Evolutionary conservation across 1,140 invertebrate species (phyloP).

Genomic region (Leptinotarsa lineolata): DNA sequence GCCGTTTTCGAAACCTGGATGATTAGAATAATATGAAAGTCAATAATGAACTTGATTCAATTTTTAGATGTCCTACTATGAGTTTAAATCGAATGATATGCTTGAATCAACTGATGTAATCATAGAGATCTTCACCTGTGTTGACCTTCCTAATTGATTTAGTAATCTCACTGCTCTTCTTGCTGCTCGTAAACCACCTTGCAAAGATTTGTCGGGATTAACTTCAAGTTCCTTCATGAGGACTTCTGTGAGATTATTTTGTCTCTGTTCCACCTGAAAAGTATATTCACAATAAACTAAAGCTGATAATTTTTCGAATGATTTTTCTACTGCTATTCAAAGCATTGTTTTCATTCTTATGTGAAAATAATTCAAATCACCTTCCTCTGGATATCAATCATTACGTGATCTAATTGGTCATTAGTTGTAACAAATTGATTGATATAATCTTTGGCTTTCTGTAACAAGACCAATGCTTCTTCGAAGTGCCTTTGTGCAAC

Average conservation of each 20-base stretch:
- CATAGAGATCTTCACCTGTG: constrained; percentile 58
- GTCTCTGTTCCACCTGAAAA: constrained; percentile 72
- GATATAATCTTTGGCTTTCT: constrained; percentile 70
- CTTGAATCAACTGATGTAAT: too few species aligned
- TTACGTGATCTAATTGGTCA: constrained; percentile 52
- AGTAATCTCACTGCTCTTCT: constrained; percentile 85
- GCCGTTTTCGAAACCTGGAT: too few species aligned
- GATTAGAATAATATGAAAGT: too few species aligned
- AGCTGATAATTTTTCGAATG: background rate
- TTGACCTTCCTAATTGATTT: constrained; percentile 79
- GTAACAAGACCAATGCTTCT: constrained; percentile 86
- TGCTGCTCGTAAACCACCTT: constrained; percentile 90
- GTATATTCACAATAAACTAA: constrained; percentile 41
- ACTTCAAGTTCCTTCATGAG: constrained; percentile 87
- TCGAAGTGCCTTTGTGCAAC: constrained; percentile 98
- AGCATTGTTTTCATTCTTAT: background rate
- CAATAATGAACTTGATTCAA: too few species aligned
- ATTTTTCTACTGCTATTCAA: background rate
- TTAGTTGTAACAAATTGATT: constrained; percentile 55
- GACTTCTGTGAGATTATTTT: constrained; percentile 79
- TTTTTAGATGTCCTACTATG: too few species aligned
- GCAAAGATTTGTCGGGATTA: constrained; percentile 83
- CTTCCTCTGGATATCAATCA: constrained; percentile 57
- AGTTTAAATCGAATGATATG: too few species aligned
- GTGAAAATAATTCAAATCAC: constrained; percentile 37